phyloP scores from a whole-genome alignment of 2,888 invertebrate species.

The Drosophila kanekoi region DNA sequence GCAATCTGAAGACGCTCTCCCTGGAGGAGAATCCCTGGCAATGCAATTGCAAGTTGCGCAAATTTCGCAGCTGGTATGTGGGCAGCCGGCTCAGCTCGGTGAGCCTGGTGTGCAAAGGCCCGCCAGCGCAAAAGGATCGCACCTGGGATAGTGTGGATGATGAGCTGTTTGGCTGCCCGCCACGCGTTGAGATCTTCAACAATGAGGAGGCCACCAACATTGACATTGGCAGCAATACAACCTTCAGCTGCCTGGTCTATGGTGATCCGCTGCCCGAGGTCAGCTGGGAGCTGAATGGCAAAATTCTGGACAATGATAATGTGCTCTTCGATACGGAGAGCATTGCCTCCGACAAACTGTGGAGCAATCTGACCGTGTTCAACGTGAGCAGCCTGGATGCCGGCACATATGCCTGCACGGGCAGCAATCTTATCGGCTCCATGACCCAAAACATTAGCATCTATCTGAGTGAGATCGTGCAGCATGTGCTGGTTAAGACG shows the following conservation, averaged over 20 bases:
- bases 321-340: conserved; percentile 85
- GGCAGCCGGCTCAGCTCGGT: conserved; percentile 91
- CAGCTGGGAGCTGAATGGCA: conserved; percentile 93
- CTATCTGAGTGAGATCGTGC: conserved; percentile 89
- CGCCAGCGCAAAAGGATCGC: conserved; percentile 89
- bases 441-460: conserved; percentile 87
- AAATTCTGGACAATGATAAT: conserved; percentile 86
- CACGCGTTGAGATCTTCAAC: conserved; percentile 89
- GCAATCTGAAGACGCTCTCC: conserved; percentile 91
- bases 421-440: conserved; percentile 85
- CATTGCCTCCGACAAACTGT: conserved; percentile 85
- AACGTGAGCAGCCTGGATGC: conserved; percentile 93
- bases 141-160: conserved; percentile 92
- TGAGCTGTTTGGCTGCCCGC: conserved; percentile 93
- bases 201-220: conserved; percentile 87
- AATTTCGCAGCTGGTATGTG: conserved; percentile 93
- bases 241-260: conserved; percentile 92
- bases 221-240: conserved; percentile 93
- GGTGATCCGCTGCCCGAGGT: conserved; percentile 94
- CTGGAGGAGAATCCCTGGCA: conserved; percentile 95
- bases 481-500: conserved; percentile 86
- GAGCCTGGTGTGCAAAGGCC: conserved; percentile 90
- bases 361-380: conserved; percentile 93
- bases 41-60: conserved; percentile 94
- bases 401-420: conserved; percentile 92